Percentiles rank a stretch among this genome's conserved stretches.
phyloP scores from a whole-genome alignment of 1,140 invertebrate genomes.

The Diabrotica undecimpunctata region DNA sequence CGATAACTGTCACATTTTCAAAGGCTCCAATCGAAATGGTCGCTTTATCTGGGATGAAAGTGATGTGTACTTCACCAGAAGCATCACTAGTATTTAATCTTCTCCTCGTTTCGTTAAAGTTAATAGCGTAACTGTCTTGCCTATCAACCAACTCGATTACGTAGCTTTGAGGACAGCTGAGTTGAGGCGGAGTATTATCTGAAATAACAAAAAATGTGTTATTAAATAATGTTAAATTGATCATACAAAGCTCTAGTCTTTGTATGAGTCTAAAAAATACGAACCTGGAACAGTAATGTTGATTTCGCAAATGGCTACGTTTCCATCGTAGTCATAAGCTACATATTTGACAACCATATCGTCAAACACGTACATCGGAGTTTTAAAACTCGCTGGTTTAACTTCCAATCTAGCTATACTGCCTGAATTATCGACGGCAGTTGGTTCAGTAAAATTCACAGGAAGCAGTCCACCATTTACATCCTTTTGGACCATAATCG shows the following conservation, averaged over 20 bases:
- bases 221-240: background rate
- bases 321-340: constrained; percentile 94
- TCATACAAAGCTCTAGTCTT: background rate
- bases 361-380: constrained; percentile 83
- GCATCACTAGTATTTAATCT: constrained; percentile 85
- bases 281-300: constrained; percentile 85
- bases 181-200: constrained; percentile 89
- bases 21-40: constrained; percentile 86
- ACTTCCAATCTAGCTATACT: constrained; percentile 88
- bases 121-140: constrained; percentile 85
- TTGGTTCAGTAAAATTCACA: constrained; percentile 89
- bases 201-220: constrained; percentile 24
- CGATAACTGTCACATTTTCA: constrained; percentile 91
- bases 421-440: constrained; percentile 90
- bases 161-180: constrained; percentile 94
- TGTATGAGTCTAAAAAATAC: background rate
- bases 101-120: constrained; percentile 87
- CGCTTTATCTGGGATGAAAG: constrained; percentile 80
- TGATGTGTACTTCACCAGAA: constrained; percentile 81
- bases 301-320: constrained; percentile 94
- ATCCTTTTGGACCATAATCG: constrained; percentile 85
- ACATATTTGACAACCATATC: constrained; percentile 92
- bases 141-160: constrained; percentile 87
- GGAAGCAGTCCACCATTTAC: constrained; percentile 80
- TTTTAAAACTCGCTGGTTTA: constrained; percentile 85